phyloP scores from a whole-genome alignment of 2,113 vertebrate species.

The Pleuronectes platessa region DNA sequence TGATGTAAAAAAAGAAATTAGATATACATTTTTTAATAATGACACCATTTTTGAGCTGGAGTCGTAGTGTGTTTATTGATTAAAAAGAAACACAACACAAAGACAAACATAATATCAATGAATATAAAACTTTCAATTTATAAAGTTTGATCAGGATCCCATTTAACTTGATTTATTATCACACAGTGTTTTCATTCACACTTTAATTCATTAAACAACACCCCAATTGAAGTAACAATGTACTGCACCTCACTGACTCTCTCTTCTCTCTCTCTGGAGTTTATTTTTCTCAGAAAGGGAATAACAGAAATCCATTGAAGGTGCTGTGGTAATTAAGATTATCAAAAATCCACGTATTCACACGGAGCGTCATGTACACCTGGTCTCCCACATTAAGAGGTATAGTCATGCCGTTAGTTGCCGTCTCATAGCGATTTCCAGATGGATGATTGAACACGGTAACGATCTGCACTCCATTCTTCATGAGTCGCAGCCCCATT shows the following conservation, averaged over 20 bases:
- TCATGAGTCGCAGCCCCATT: slow-evolving; percentile 51
- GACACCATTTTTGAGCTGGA: too few relatives aligned
- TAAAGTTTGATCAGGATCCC: background rate
- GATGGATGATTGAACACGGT: slow-evolving; percentile 1
- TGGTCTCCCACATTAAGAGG: slow-evolving; percentile 55
- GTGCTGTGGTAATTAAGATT: slow-evolving; percentile 18
- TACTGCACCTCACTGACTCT: too few relatives aligned
- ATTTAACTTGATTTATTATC: too few relatives aligned
- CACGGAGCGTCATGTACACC: slow-evolving; percentile 10
- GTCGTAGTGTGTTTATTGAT: background rate
- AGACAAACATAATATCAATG: background rate
- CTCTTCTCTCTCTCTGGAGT: background rate
- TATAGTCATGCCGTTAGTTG: slow-evolving; percentile 48
- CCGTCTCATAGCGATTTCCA: slow-evolving; percentile 23
- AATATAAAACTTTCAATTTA: background rate
- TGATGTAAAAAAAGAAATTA: too few relatives aligned
- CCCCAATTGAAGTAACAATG: too few relatives aligned
- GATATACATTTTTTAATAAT: too few relatives aligned
- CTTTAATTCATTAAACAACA: too few relatives aligned
- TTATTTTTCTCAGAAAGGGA: background rate
- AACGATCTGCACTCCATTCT: slow-evolving; percentile 45
- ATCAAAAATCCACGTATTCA: slow-evolving; percentile 45
- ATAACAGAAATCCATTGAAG: slow-evolving; percentile 12
- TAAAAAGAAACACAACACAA: background rate
- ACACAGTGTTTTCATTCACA: too few relatives aligned